Evolutionary conservation across 2,888 invertebrate genomes (phyloP).

Genomic region (Chaetoderma sp.): DNA sequence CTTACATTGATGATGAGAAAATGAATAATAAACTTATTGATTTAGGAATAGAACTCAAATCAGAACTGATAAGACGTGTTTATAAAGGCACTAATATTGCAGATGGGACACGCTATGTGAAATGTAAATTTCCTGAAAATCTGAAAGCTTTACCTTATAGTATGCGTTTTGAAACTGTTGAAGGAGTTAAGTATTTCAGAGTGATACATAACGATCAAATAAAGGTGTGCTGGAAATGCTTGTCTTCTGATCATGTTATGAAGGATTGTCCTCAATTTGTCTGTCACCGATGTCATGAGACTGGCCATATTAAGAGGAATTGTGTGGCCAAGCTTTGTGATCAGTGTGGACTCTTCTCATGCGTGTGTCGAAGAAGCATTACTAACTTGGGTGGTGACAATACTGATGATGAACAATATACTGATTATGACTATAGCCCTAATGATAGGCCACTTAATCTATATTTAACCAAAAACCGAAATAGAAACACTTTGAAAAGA

Average conservation of each 20-base stretch:
- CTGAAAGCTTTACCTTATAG: slow-evolving; percentile 2
- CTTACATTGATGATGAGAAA: neutral
- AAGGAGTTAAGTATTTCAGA: neutral
- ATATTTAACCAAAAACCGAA: no score
- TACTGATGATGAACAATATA: no score
- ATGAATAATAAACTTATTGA: neutral
- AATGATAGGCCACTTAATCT: no score
- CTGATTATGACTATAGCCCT: no score
- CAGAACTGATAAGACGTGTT: neutral
- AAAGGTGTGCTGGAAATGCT: neutral
- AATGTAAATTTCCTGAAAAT: neutral
- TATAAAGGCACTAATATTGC: neutral
- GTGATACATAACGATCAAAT: neutral
- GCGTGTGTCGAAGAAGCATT: no score
- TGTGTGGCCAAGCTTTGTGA: neutral
- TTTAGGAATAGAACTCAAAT: neutral
- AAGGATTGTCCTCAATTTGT: neutral
- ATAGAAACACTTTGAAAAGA: no score
- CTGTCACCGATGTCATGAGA: neutral
- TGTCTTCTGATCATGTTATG: neutral
- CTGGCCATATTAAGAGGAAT: neutral
- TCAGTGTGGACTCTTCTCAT: no score
- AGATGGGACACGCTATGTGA: neutral
- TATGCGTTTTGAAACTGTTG: neutral
- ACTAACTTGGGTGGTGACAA: no score